Base-by-base conservation (phyloP, 2,888 invertebrate genomes). In the Pasiphila rectangulata region DNA sequence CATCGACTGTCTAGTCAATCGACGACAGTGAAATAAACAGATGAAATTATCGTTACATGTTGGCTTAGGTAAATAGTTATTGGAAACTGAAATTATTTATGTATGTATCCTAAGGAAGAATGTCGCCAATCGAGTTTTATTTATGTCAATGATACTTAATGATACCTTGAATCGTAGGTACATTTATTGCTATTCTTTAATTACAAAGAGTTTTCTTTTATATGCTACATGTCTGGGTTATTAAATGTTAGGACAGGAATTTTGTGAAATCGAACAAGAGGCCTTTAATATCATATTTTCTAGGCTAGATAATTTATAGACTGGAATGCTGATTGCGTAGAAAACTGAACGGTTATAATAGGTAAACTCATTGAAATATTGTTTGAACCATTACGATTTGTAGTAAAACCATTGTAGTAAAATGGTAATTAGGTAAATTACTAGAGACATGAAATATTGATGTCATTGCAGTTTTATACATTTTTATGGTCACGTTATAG, bases 401-500 rank as follows among this genome's bases (percentile, higher is more conserved):
- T 60, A 61, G 57, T n/a, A n/a, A n/a, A n/a, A n/a, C n/a, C n/a
- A 58, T 58, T 59, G 58, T 62, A 57, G 59, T 52, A 54, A 50
- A 56, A 54, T 51, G 40, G 51, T 50, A 55, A 57, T 56, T 65
- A 58, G 60, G 54, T 63, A 57, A 70, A 68, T 49, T 64, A 68
- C 67, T 77, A 73, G 72, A 65, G 59, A 69, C 66, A 64, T 62
- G 61, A 61, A 64, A 69, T 69, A 46, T 40, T 57, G 51, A 47
- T 69, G 65, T 69, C 67, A 67, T 61, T 61, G 64, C 72, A 68
- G 68, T 85, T 86, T 86, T 86, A 78, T 85, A 85, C 81, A 81
- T 83, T 83, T 85, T 78, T 83, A 83, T 76, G 72, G 68, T 74
- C 73, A 69, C 67, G 77, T 73, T 80, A 77, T 69, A 69, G 74